Base-by-base conservation (phyloP, 2,113 vertebrate species). In the Oxyura jamaicensis region DNA sequence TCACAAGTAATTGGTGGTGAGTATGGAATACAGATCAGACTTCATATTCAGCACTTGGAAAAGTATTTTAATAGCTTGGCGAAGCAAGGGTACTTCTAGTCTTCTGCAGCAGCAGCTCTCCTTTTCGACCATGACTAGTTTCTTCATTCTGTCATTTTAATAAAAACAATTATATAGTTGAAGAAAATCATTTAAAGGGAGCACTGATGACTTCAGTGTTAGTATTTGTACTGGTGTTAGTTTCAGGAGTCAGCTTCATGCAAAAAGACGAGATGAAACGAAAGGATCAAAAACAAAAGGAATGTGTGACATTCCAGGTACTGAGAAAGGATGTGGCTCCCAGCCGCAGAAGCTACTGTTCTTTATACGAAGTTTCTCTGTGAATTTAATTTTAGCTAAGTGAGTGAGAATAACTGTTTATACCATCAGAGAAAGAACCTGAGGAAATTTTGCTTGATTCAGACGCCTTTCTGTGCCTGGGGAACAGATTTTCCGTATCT, bases 21-120 rank as follows among this genome's bases (percentile, higher is more conserved):
- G 62, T 91, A 85, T 96, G 96, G 94, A 80, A 84, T 76, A 83
- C 76, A 95, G 83, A 90, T 91, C 93, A 92, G 95, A 95, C 74
- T 96, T 95, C 62, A 48, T 94, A 85, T 93, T 96, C 82, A 41
- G 78, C 83, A 53, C 86, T 88, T 87, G 91, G 96, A 92, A 97
- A 97, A 97, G 92, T 92, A 93, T 83, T 97, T 96, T 92, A 95
- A 84, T 89, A 84, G 93, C 88, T 95, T 95, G 88, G 95, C 94
- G 0, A 96, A 97, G 92, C 59, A 87, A 93, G 58, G 88, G 67
- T 92, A 81, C 56, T 68, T 95, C 88, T 94, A 95, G 83, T 86
- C 79, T 81, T 86, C 74, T 91, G 87, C 94, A 87, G 77, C 77
- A 58, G 42, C 90, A 93, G 83, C 90, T 18, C 76, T 94, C 22